A percentile compares a stretch with the other conserved stretches of the same genome.
Conservation (phyloP, 1,140 invertebrate genomes). For the Eulimnadia texana region DNA sequence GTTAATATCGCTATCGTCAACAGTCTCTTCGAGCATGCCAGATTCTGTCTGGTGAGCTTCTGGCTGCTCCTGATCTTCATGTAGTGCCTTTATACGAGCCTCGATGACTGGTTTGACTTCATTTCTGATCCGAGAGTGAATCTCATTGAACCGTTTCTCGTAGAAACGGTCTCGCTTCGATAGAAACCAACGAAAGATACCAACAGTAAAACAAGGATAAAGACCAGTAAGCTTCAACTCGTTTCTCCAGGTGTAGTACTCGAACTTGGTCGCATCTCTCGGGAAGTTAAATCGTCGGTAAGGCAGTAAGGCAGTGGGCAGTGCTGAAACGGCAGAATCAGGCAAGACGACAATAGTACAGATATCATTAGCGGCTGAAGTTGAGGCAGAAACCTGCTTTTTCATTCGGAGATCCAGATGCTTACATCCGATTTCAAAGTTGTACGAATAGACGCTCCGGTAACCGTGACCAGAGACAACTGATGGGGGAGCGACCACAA, state of each 20-base stretch:
- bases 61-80: background rate
- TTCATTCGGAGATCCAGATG: background rate
- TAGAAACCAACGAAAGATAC: background rate
- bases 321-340: background rate
- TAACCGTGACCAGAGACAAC: background rate
- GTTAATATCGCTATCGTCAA: too few species aligned
- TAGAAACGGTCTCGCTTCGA: background rate
- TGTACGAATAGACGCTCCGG: background rate
- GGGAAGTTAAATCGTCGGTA: background rate
- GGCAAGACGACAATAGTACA: background rate
- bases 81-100: background rate
- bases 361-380: background rate
- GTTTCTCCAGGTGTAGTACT: background rate
- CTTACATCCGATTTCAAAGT: background rate
- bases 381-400: background rate
- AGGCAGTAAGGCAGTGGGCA: background rate
- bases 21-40: too few species aligned
- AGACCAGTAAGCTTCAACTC: background rate
- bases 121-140: background rate
- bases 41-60: background rate
- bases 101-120: background rate
- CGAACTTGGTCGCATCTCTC: background rate
- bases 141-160: background rate
- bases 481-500: background rate
- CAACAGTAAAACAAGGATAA: background rate